These are phyloP conservation scores for Petroica traversi DNA, from an alignment of 2,113 vertebrate genomes.

Conservation along the genomic window DNA sequence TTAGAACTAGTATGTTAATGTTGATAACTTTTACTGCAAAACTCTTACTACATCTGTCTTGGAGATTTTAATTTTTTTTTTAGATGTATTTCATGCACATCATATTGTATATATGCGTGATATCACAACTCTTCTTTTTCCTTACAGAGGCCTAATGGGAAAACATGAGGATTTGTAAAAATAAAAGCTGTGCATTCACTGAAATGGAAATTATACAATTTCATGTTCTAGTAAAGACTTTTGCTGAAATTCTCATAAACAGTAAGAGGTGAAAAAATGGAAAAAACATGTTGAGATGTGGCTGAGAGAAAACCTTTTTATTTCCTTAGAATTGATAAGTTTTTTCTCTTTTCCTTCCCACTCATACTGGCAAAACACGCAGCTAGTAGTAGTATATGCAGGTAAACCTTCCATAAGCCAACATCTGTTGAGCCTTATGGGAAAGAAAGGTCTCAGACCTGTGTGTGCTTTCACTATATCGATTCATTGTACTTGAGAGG, in stretches of 20 bases:
- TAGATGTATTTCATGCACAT: constrained; percentile 56
- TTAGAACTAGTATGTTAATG: constrained; percentile 69
- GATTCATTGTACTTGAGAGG: neutral
- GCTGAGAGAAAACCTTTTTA: neutral
- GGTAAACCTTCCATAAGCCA: neutral
- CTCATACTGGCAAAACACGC: neutral
- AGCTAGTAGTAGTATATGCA: neutral
- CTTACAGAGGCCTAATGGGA: constrained; percentile 21
- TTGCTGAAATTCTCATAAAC: neutral
- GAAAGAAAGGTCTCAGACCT: neutral
- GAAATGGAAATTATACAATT: constrained; percentile 15
- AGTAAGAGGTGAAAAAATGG: neutral
- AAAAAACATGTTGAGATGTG: neutral
- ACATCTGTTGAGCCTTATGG: neutral
- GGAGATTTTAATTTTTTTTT: constrained; percentile 60
- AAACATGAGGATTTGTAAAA: constrained; percentile 49
- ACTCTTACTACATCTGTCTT: constrained; percentile 52
- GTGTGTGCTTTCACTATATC: neutral
- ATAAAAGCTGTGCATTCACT: neutral
- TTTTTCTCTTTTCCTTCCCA: rapidly evolving
- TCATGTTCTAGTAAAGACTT: neutral
- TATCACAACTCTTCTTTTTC: neutral
- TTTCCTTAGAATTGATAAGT: neutral
- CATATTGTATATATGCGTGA: neutral
- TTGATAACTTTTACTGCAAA: constrained; percentile 59